phyloP scores from a whole-genome alignment of 1,140 invertebrate genomes.

The Heliconius nattereri region DNA sequence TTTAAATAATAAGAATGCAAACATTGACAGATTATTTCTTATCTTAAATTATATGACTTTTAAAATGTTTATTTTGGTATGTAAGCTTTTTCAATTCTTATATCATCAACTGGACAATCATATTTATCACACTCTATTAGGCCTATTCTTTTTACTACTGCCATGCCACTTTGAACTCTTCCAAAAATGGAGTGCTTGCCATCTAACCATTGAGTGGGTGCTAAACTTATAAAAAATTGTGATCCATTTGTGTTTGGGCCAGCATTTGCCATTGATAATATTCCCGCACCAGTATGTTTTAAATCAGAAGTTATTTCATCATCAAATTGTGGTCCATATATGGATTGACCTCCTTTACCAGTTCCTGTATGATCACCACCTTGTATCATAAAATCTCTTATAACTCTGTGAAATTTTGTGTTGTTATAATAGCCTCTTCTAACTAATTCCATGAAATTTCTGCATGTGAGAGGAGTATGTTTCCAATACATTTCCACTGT shows the following conservation, averaged over 20 bases:
- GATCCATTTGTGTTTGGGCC: constrained; percentile 81
- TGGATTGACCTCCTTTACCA: constrained; percentile 96
- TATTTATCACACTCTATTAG: constrained; percentile 95
- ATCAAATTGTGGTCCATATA: constrained; percentile 97
- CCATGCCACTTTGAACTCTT: constrained; percentile 92
- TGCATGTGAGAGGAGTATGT: constrained; percentile 96
- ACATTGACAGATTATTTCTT: no score
- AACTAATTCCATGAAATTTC: constrained; percentile 97
- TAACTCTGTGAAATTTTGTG: constrained; percentile 97
- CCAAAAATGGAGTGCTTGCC: constrained; percentile 99
- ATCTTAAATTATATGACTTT: no score
- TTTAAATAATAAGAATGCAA: no score
- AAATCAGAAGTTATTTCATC: constrained; percentile 98
- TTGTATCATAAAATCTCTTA: constrained; percentile 99
- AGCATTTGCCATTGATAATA: constrained; percentile 90
- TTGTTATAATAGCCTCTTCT: constrained; percentile 97
- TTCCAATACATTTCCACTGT: constrained; percentile 98
- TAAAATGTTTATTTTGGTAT: constrained; percentile 67
- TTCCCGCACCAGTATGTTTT: constrained; percentile 93
- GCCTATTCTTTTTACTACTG: constrained; percentile 94
- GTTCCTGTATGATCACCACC: constrained; percentile 97
- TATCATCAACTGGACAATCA: constrained; percentile 94
- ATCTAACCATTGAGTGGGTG: constrained; percentile 98
- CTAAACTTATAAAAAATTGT: constrained; percentile 99
- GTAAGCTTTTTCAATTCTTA: constrained; percentile 91